phyloP scores from a whole-genome alignment of 2,113 vertebrate genomes.

The Python bivittatus region DNA sequence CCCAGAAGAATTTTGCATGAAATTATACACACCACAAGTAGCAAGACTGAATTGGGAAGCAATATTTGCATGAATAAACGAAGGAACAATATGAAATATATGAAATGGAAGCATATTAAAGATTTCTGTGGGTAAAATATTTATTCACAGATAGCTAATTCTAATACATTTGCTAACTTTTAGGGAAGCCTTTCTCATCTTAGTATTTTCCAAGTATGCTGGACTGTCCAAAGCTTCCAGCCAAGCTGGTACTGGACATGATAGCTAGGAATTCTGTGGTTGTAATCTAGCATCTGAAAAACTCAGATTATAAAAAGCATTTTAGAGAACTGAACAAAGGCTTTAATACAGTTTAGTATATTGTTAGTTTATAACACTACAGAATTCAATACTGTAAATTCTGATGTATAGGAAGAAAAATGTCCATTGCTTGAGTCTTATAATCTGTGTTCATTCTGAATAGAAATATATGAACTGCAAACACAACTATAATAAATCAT shows the following conservation, averaged over 20 bases:
- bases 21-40: constrained; percentile 26
- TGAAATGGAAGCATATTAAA: neutral
- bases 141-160: neutral
- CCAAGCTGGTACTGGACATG: neutral
- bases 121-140: neutral
- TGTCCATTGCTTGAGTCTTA: neutral
- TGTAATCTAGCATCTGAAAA: neutral
- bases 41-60: neutral
- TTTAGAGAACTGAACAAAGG: neutral
- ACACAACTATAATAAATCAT: neutral
- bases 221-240: neutral
- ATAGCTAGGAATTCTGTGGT: neutral
- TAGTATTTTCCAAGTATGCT: neutral
- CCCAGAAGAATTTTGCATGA: constrained; percentile 16
- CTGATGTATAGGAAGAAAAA: neutral
- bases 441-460: neutral
- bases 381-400: neutral
- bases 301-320: neutral
- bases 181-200: neutral
- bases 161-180: neutral
- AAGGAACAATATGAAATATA: neutral
- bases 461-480: constrained; percentile 1
- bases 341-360: neutral
- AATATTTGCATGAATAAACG: neutral
- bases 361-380: neutral